Evolutionary conservation across 2,797 vertebrate species (phyloP).

Genomic region (Alfaro cultratus): DNA sequence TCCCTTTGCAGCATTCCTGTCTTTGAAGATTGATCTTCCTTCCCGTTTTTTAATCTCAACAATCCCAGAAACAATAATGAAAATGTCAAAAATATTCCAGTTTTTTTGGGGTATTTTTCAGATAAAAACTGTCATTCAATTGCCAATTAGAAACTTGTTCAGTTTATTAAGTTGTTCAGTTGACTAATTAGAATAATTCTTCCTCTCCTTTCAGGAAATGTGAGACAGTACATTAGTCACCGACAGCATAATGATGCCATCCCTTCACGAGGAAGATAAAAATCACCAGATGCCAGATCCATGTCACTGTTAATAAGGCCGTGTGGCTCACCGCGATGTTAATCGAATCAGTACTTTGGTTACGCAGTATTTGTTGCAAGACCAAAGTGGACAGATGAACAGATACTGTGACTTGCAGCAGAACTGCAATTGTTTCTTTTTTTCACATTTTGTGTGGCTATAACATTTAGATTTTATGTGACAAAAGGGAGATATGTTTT

Average conservation of each 20-base stretch:
- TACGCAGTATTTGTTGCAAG: background rate
- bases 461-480: background rate
- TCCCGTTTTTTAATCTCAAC: background rate
- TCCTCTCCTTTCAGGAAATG: background rate
- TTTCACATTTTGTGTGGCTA: background rate
- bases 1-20: background rate
- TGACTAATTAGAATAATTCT: background rate
- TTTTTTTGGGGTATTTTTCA: background rate
- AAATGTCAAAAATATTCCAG: background rate
- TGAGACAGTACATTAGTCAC: background rate
- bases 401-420: background rate
- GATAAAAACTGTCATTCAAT: background rate
- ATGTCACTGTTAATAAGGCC: background rate
- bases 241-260: background rate
- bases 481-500: background rate
- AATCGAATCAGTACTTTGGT: slow-evolving; percentile 9
- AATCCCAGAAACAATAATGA: background rate
- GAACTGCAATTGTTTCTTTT: background rate
- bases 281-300: background rate
- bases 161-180: background rate
- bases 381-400: slow-evolving; percentile 5
- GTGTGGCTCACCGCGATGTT: background rate
- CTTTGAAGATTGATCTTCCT: background rate
- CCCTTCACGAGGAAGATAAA: background rate
- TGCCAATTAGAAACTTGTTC: background rate